phyloP scores from a whole-genome alignment of 1,140 invertebrate species.

The Panagrolaimus sp. region DNA sequence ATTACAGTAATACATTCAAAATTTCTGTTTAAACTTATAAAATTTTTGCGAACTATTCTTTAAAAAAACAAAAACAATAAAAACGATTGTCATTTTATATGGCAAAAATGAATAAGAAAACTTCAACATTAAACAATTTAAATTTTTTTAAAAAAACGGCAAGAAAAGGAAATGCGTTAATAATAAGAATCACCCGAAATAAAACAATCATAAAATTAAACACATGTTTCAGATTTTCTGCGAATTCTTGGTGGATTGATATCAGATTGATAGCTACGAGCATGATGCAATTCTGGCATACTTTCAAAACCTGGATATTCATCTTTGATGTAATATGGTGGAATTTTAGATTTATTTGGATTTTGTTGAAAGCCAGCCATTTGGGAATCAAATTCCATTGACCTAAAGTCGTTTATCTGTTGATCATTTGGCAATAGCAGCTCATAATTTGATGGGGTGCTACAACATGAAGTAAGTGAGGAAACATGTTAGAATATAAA shows the following conservation, averaged over 20 bases:
- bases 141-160: too few relatives aligned
- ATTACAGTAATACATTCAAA: too few relatives aligned
- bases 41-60: too few relatives aligned
- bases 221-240: slow-evolving; percentile 44
- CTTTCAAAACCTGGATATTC: slow-evolving; percentile 35
- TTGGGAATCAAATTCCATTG: slow-evolving; percentile 56
- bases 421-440: slow-evolving; percentile 4
- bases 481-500: not conserved
- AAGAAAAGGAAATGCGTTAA: too few relatives aligned
- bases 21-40: too few relatives aligned
- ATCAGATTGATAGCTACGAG: slow-evolving; percentile 25
- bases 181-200: too few relatives aligned
- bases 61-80: too few relatives aligned
- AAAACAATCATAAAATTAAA: slow-evolving; percentile 13
- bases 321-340: slow-evolving; percentile 33
- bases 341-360: slow-evolving; percentile 9
- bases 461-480: not conserved
- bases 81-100: too few relatives aligned
- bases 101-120: too few relatives aligned
- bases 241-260: slow-evolving; percentile 29
- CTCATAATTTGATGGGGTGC: slow-evolving; percentile 3
- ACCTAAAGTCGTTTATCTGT: slow-evolving; percentile 34
- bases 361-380: slow-evolving; percentile 19
- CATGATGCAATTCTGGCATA: slow-evolving; percentile 48
- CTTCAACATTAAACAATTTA: too few relatives aligned